These are phyloP conservation scores for Timandra comae DNA, from an alignment of 2,888 invertebrate species.

Conservation along the genomic window DNA sequence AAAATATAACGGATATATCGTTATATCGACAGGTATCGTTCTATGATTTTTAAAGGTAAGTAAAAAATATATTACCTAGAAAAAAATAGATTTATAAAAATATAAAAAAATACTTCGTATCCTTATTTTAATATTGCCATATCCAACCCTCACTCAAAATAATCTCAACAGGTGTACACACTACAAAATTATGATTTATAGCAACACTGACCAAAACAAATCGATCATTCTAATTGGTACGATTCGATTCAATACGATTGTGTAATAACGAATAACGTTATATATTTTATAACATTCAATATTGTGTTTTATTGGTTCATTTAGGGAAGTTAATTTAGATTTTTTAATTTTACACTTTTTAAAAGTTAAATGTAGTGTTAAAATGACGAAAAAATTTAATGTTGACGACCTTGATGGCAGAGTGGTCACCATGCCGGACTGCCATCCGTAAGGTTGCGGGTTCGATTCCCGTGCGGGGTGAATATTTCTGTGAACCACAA, in stretches of 20 bases:
- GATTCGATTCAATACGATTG: conserved; percentile 31
- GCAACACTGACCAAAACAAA: conserved; percentile 52
- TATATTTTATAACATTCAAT: not conserved
- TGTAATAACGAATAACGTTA: not conserved
- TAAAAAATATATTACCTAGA: not conserved
- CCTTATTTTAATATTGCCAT: too few species aligned
- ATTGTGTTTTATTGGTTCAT: not conserved
- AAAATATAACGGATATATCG: not conserved
- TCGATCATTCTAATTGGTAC: conserved; percentile 56
- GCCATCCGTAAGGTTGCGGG: too few species aligned
- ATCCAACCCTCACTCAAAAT: conserved; percentile 27
- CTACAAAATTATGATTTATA: conserved; percentile 52
- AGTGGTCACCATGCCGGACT: too few species aligned
- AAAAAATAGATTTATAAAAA: not conserved
- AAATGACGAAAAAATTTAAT: too few species aligned
- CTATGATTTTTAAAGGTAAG: not conserved
- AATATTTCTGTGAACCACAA: too few species aligned
- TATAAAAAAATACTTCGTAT: too few species aligned
- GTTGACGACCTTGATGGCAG: too few species aligned
- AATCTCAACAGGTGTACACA: conserved; percentile 39
- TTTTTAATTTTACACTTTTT: too few species aligned
- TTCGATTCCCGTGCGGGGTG: too few species aligned
- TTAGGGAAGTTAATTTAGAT: not conserved
- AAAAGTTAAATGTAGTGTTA: too few species aligned
- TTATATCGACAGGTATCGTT: not conserved